These are phyloP conservation scores for Ancistrus triradiatus DNA, from an alignment of 2,113 vertebrate species.

Conservation along the genomic window DNA sequence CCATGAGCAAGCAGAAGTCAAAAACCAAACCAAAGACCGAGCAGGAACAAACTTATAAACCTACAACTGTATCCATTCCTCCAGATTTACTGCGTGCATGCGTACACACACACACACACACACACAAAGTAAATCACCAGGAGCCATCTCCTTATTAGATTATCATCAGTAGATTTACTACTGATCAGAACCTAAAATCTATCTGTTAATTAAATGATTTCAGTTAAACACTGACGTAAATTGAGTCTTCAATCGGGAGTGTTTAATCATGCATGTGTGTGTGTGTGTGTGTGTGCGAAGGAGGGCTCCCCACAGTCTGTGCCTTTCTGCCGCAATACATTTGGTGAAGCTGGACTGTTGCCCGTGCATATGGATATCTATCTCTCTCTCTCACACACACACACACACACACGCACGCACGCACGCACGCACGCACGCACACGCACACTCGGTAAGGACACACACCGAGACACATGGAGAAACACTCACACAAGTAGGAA, in stretches of 20 bases:
- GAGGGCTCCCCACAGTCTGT: slow-evolving; percentile 72
- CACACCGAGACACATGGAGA: slow-evolving; percentile 3
- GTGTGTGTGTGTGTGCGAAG: slow-evolving; percentile 8
- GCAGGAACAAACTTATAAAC: too few relatives aligned
- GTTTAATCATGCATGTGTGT: slow-evolving; percentile 44
- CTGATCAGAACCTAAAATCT: too few relatives aligned
- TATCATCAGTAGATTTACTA: too few relatives aligned
- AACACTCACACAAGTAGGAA: neutral
- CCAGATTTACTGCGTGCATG: too few relatives aligned
- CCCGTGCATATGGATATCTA: slow-evolving; percentile 63
- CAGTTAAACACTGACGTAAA: too few relatives aligned
- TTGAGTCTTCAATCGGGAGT: too few relatives aligned
- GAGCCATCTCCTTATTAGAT: too few relatives aligned
- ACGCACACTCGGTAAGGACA: slow-evolving; percentile 1
- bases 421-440: slow-evolving; percentile 12
- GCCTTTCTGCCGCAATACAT: slow-evolving; percentile 67
- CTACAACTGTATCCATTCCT: too few relatives aligned
- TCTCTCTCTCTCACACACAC: slow-evolving; percentile 62
- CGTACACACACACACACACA: too few relatives aligned
- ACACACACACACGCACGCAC: slow-evolving; percentile 31
- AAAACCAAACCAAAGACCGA: too few relatives aligned
- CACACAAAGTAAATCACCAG: too few relatives aligned
- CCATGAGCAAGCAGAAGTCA: slow-evolving; percentile 2
- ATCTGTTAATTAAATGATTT: too few relatives aligned
- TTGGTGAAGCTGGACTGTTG: slow-evolving; percentile 69